These are phyloP conservation scores for Rutilus rutilus DNA, from an alignment of 2,113 vertebrate species.

Conservation along the genomic window DNA sequence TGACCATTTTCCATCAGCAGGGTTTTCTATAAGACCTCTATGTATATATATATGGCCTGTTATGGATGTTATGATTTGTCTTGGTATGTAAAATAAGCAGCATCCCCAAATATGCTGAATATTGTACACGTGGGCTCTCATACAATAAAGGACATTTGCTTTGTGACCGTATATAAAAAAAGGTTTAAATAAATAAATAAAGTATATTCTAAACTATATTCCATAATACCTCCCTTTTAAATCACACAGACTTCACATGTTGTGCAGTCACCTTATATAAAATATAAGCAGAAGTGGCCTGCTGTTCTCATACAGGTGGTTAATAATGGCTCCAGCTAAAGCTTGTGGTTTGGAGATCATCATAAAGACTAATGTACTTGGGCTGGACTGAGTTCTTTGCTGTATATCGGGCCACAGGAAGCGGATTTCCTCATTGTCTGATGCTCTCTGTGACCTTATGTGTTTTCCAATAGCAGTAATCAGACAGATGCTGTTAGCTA, in stretches of 20 bases:
- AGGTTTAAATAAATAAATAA: neutral
- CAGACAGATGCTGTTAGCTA: conserved; percentile 40
- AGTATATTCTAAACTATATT: neutral
- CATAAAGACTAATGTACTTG: conserved; percentile 4
- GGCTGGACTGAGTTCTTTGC: neutral
- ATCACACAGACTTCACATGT: neutral
- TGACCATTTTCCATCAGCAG: neutral
- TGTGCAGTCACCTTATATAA: neutral
- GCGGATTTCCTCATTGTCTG: conserved; percentile 3
- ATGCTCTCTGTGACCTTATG: conserved; percentile 25
- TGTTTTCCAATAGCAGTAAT: conserved; percentile 39
- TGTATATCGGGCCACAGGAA: neutral
- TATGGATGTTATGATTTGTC: neutral
- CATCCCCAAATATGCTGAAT: neutral
- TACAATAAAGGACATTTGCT: neutral
- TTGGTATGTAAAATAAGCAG: neutral
- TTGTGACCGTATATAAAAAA: neutral
- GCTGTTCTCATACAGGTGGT: neutral
- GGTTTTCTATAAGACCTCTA: neutral
- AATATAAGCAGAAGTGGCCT: neutral
- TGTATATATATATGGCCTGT: neutral
- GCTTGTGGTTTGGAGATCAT: conserved; percentile 18
- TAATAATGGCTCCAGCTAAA: neutral
- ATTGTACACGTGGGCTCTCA: neutral
- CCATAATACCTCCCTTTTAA: neutral